A percentile compares a stretch with the other conserved stretches of the same genome.
Conservation (phyloP, 2,113 vertebrate genomes). For the Uropsilus gracilis region DNA sequence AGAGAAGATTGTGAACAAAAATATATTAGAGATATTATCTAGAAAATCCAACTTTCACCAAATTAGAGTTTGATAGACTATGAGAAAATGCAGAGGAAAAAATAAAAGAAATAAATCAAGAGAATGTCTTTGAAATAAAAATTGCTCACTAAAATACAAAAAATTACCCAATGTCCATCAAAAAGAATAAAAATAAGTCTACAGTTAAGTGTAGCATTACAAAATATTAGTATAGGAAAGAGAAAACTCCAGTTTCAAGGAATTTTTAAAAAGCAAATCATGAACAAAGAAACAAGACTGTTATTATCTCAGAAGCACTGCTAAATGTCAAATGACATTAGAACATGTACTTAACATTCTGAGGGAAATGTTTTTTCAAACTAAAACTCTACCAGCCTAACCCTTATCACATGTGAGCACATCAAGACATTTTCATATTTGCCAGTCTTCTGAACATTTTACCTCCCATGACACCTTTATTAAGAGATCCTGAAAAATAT, state of each 20-base stretch:
- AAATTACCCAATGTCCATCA: neutral
- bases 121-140: neutral
- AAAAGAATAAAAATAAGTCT: neutral
- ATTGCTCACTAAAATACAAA: neutral
- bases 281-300: neutral
- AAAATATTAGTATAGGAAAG: neutral
- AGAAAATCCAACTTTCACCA: neutral
- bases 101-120: neutral
- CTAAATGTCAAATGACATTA: neutral
- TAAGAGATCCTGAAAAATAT: neutral
- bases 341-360: neutral
- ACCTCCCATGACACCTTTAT: neutral
- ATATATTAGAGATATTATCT: neutral
- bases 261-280: neutral
- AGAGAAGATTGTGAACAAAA: neutral
- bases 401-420: neutral
- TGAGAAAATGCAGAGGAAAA: neutral
- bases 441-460: neutral
- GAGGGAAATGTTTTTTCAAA: neutral
- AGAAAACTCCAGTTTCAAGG: neutral
- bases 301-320: neutral
- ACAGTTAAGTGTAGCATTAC: neutral
- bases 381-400: neutral
- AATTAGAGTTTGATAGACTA: neutral
- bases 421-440: neutral